Base-by-base conservation (phyloP, 2,888 invertebrate species). In the Ommatoiulus sabulosus region DNA sequence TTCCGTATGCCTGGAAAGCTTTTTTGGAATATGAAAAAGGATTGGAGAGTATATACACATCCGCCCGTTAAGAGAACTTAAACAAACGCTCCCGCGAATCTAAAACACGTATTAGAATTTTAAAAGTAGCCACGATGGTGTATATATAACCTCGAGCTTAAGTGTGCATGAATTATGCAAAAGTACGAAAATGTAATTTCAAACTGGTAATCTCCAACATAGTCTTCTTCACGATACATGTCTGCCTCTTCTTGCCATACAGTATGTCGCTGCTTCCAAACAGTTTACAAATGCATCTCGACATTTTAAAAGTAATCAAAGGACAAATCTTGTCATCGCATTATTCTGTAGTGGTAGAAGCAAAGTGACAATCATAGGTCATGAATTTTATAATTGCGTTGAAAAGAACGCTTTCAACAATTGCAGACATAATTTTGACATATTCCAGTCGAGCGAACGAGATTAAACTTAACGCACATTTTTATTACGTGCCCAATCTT, bases 131-230 rank as follows among this genome's bases (percentile, higher is more conserved):
- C 4, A 35, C 15, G 35, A 80, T 43, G 5, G 35, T 80, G 35
- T 35, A 43, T 35, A 43, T 35, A 80, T 43, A 63, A 63, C 63
- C 35, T 80, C 80, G 35, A 43, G 7, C 12, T 80, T 43, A 24
- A 35, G 15, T 80, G 12, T 35, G 80, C 80, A 80, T 80, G 80
- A 10, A 80, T 80, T 43, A 80, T 80, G 80, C 80, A 80, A 80
- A 80, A 72, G 10, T 12, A 80, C 15, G 15, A 35, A 80, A 80
- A 80, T 80, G 80, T 10, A 80, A 24, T 24, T 35, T 15, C 80
- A 43, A 5, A 35, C 80, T 80, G 15, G 35, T 80, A 43, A 80
- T 80, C 35, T 43, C 35, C 80, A 15, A 43, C 80, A 15, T 80
- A 52, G 7, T 72, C 24, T 8, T 20, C 72, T 72, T 20, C 72